These are phyloP conservation scores for Carduelis carduelis DNA, from an alignment of 2,797 vertebrate genomes.

Conservation along the genomic window DNA sequence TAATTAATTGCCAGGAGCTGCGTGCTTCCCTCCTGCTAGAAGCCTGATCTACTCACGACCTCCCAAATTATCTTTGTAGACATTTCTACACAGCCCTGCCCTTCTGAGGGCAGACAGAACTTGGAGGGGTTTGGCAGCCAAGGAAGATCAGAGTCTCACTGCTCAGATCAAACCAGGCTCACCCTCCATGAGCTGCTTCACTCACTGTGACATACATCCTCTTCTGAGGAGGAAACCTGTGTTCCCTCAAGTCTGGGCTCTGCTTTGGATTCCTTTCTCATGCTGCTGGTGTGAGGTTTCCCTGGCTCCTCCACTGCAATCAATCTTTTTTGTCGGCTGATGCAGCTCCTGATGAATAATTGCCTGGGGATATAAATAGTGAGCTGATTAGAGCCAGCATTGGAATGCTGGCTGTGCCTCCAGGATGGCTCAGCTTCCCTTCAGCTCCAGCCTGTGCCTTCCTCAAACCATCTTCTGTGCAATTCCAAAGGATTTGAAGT, in stretches of 20 bases:
- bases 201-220: neutral
- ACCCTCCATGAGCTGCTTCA: neutral
- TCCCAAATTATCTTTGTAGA: neutral
- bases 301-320: neutral
- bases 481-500: neutral
- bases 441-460: neutral
- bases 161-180: neutral
- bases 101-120: neutral
- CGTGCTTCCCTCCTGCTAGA: neutral
- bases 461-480: neutral
- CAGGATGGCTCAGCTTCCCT: neutral
- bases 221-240: neutral
- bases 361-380: neutral
- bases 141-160: rapidly evolving
- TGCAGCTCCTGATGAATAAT: neutral
- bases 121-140: neutral
- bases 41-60: neutral
- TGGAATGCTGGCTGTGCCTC: neutral
- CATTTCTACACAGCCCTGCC: rapidly evolving
- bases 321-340: neutral
- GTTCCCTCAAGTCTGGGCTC: neutral
- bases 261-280: neutral
- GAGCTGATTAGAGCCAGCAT: neutral
- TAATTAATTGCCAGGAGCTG: neutral
- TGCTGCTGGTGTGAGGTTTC: neutral